These are phyloP conservation scores for Rhineura floridana DNA, from an alignment of 2,113 vertebrate species.

Conservation along the genomic window DNA sequence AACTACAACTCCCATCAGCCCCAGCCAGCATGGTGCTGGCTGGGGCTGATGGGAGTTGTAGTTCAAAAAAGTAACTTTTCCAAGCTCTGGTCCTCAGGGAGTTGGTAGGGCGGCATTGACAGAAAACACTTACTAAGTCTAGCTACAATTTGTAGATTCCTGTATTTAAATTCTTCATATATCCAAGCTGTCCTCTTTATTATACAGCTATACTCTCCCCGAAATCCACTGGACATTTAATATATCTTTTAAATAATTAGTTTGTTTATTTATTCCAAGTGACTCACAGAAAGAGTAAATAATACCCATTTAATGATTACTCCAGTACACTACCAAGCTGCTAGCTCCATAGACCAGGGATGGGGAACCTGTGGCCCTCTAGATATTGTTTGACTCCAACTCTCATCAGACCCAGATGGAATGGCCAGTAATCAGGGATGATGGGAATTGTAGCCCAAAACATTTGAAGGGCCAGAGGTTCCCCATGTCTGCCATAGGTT, in stretches of 20 bases:
- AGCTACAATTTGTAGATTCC: background rate
- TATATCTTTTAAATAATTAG: background rate
- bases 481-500: too few species aligned
- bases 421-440: too few species aligned
- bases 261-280: background rate
- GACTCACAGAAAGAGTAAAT: background rate
- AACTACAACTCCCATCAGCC: too few species aligned
- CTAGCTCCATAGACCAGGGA: background rate
- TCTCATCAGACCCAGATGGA: too few species aligned
- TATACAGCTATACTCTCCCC: background rate
- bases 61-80: too few species aligned
- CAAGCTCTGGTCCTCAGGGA: background rate
- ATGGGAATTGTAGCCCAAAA: too few species aligned
- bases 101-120: background rate
- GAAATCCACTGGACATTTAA: background rate
- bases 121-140: background rate
- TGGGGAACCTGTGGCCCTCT: too few species aligned
- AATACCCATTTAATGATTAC: background rate
- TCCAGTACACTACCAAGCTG: background rate
- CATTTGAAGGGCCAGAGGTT: too few species aligned
- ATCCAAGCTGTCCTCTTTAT: background rate
- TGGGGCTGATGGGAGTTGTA: too few species aligned
- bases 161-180: background rate
- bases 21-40: too few species aligned
- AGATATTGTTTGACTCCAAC: too few species aligned